Base-by-base conservation (phyloP, 1,140 invertebrate genomes). In the Brachionus manjavacas region DNA sequence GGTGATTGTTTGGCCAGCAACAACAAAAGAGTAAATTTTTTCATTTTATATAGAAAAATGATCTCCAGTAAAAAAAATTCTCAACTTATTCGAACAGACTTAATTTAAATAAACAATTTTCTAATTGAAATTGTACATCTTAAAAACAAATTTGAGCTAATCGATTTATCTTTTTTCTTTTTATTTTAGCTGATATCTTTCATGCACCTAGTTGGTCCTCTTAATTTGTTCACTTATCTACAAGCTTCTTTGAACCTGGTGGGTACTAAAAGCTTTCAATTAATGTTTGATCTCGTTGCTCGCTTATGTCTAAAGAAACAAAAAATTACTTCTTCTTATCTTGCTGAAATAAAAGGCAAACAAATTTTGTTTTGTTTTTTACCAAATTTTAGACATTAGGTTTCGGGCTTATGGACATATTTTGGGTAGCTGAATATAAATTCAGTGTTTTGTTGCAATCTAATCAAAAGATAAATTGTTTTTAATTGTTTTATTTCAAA, bases 91-190 rank as follows among this genome's bases (percentile, higher is more conserved):
- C 16, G 39, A 72, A 72, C 35, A 72, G 35, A 72, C 68, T 39
- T 41, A 72, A 39, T 72, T 41, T 72, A 41, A 72, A 41, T 41
- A 72, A 72, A 39, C 31, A 49, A 74, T 41, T 35, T 28, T 20
- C 23, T 76, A 49, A 76, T 76, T 76, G 72, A 46, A 49, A 49
- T 76, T 76, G 72, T 76, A 76, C 72, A 76, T 76, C 72, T 76
- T 76, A 46, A 76, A 76, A 76, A 76, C 41, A 46, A 76, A 76
- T 76, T 76, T 74, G 23, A 16, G n/a, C 31, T 31, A 68, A 72
- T 72, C 35, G 68, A 72, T 41, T 72, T 72, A 72, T 72, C 68
- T 72, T 16, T 20, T 14, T 66, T 31, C n/a, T 66, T 66, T 68
- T 23, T 35, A n/a, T 68, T 68, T 68, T 1, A 14, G 25, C 31